phyloP scores from a whole-genome alignment of 2,888 invertebrate genomes.

The Calliopum simillimum region DNA sequence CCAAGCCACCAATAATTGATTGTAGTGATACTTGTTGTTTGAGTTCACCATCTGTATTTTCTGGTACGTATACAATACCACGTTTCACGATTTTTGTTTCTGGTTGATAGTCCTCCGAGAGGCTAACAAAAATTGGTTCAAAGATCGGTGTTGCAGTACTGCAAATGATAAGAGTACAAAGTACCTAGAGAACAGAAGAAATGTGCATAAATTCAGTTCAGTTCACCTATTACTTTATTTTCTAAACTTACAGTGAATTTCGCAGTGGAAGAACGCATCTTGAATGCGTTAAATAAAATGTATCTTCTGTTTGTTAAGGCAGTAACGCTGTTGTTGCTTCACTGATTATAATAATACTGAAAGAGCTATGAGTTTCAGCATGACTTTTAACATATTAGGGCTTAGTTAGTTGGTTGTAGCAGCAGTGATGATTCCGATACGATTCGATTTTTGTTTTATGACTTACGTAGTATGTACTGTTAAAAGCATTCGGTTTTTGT shows the following conservation, averaged over 20 bases:
- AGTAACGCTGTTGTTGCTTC: not conserved
- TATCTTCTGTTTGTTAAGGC: conserved; percentile 27
- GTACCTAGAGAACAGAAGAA: conserved; percentile 42
- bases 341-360: conserved; percentile 20
- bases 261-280: conserved; percentile 52
- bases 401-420: not conserved
- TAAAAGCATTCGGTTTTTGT: too few species aligned
- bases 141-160: conserved; percentile 37
- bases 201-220: not conserved
- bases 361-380: not conserved
- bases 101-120: not conserved
- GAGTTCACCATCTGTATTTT: conserved; percentile 46
- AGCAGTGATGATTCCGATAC: too few species aligned
- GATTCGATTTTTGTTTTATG: too few species aligned
- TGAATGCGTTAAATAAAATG: conserved; percentile 31
- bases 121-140: not conserved
- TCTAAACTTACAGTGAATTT: conserved; percentile 52
- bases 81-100: conserved; percentile 51
- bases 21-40: conserved; percentile 60
- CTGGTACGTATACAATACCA: too few species aligned
- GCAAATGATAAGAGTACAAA: conserved; percentile 39
- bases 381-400: conserved; percentile 1
- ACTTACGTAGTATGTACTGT: too few species aligned
- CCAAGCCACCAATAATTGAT: conserved; percentile 59
- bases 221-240: not conserved